phyloP scores from a whole-genome alignment of 1,140 invertebrate genomes.

The Ditylenchus dipsaci region DNA sequence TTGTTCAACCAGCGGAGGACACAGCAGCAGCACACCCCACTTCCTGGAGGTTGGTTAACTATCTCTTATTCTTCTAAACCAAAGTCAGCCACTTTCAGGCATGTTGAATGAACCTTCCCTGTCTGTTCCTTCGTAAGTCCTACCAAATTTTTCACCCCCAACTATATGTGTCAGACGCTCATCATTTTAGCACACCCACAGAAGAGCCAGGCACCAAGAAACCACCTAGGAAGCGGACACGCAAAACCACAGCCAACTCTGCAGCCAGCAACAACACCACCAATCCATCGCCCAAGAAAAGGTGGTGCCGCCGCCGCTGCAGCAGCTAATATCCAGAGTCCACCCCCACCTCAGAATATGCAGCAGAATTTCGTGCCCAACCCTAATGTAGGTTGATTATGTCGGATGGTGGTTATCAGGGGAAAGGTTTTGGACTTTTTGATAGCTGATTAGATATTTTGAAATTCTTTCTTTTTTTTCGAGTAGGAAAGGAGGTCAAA shows the following conservation, averaged over 20 bases:
- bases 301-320: neutral
- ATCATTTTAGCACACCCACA: constrained; percentile 1
- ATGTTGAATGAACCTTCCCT: neutral
- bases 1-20: constrained; percentile 9
- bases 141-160: no score
- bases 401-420: neutral
- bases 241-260: constrained; percentile 23
- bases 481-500: no score
- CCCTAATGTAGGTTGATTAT: neutral
- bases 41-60: neutral
- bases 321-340: constrained; percentile 3
- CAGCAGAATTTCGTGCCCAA: neutral
- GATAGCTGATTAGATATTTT: no score
- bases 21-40: constrained; percentile 5
- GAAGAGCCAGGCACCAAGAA: constrained; percentile 25
- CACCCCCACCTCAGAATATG: constrained; percentile 10
- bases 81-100: neutral
- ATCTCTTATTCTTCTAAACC: neutral
- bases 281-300: constrained; percentile 11
- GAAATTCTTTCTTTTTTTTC: no score
- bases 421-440: no score
- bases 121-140: neutral
- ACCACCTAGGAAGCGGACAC: constrained; percentile 18
- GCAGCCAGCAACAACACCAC: neutral
- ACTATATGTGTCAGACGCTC: neutral